phyloP scores from a whole-genome alignment of 30 jellyfish, hydroid and myxozoan genomes.

The Morbakka virulenta region DNA sequence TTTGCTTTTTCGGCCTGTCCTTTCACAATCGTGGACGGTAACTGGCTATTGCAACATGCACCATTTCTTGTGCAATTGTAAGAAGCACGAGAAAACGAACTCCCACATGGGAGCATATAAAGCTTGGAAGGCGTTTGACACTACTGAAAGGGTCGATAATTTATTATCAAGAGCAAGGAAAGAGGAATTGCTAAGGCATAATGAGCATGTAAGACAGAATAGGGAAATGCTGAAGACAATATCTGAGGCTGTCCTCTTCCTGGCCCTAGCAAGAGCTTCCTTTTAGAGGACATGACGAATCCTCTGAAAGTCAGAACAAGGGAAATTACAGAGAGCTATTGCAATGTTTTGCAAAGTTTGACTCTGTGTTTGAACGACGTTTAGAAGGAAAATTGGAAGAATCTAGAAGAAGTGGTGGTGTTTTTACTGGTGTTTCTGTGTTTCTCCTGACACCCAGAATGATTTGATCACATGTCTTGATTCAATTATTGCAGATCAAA shows the following conservation, averaged over 20 bases:
- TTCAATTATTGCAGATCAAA: conserved; percentile 16
- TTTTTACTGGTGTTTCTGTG: no score
- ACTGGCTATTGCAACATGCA: conserved; percentile 32
- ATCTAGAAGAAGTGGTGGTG: no score
- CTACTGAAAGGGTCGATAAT: conserved; percentile 38
- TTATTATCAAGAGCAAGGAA: conserved; percentile 24
- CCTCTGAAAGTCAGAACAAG: conserved; percentile 18
- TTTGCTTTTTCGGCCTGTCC: conserved; percentile 23
- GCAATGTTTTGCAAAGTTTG: conserved; percentile 21
- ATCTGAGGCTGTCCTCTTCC: conserved; percentile 8
- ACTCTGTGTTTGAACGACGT: conserved; percentile 45
- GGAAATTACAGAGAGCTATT: conserved; percentile 38
- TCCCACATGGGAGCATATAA: conserved; percentile 27
- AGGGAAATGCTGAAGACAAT: conserved; percentile 38
- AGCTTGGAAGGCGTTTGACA: conserved; percentile 23
- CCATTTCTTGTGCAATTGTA: conserved; percentile 6
- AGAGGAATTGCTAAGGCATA: conserved; percentile 31
- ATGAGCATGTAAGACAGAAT: conserved; percentile 41
- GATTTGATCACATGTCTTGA: conserved; percentile 29
- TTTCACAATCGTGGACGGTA: conserved; percentile 40
- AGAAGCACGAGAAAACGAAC: conserved; percentile 31
- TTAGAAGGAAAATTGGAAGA: conserved; percentile 25
- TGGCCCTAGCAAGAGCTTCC: conserved; percentile 41
- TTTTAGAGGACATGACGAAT: conserved; percentile 48
- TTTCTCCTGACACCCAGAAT: conserved; percentile 42